Evolutionary conservation across 1,140 invertebrate genomes (phyloP).

Genomic region (Drosophila pseudoobscura): DNA sequence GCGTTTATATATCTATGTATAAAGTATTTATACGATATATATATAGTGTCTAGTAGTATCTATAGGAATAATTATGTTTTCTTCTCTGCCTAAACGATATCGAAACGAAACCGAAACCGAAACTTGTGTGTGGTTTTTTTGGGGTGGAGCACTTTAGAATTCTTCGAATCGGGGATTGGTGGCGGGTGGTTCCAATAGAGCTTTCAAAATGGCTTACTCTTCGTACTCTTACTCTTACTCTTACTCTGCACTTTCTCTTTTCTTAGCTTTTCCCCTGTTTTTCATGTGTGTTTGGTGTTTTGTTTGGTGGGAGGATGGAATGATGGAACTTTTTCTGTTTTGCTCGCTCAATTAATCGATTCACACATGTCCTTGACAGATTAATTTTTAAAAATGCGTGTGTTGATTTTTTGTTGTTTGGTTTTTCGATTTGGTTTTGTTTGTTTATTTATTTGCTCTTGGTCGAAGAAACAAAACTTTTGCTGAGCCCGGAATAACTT

Average conservation of each 20-base stretch:
- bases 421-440: conserved; percentile 11
- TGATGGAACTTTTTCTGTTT: conserved; percentile 33
- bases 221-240: conserved; percentile 10
- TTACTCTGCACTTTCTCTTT: conserved; percentile 14
- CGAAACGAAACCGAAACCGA: conserved; percentile 14
- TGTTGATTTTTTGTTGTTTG: conserved; percentile 4
- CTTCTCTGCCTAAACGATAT: too few relatives aligned
- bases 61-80: too few relatives aligned
- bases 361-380: conserved; percentile 54
- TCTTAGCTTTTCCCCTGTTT: neutral
- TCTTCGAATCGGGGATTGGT: conserved; percentile 4
- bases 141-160: conserved; percentile 29
- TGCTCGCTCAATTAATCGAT: conserved; percentile 41
- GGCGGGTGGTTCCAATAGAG: neutral
- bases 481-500: conserved; percentile 10
- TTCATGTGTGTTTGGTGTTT: conserved; percentile 1
- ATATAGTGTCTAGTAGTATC: neutral
- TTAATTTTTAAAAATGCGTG: conserved; percentile 1
- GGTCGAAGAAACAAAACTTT: conserved; percentile 20
- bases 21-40: conserved; percentile 1
- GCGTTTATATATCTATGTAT: conserved; percentile 24
- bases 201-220: conserved; percentile 13
- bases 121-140: conserved; percentile 3
- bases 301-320: conserved; percentile 24
- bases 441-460: conserved; percentile 13